phyloP scores from a whole-genome alignment of 2,113 vertebrate genomes.

The Syngnathus scovelli region DNA sequence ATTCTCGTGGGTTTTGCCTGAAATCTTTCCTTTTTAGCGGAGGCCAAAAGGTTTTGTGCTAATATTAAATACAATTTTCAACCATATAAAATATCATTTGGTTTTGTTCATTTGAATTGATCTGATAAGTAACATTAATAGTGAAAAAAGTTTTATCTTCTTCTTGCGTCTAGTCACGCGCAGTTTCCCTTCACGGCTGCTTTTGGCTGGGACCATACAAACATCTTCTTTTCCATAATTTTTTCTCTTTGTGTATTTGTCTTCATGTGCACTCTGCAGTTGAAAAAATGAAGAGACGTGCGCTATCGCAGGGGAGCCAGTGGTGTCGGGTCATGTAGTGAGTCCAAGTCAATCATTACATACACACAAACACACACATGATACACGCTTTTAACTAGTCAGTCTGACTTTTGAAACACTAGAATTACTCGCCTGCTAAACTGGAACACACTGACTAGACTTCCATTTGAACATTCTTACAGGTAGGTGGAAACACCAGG shows the following conservation, averaged over 20 bases:
- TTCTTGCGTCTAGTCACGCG: too few relatives aligned
- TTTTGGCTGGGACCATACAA: too few relatives aligned
- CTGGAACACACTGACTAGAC: conserved; percentile 16
- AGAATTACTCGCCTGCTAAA: conserved; percentile 16
- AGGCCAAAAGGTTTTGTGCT: too few relatives aligned
- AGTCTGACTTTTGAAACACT: conserved; percentile 38
- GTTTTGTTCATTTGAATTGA: too few relatives aligned
- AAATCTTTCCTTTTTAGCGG: too few relatives aligned
- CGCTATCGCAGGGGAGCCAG: not conserved
- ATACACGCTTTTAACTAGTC: conserved; percentile 40
- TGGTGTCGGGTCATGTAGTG: not conserved
- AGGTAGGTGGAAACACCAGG: conserved; percentile 39
- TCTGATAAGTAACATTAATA: too few relatives aligned
- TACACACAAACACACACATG: conserved; percentile 32
- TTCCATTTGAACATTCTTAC: conserved; percentile 13
- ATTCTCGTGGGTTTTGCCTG: too few relatives aligned
- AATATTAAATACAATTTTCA: too few relatives aligned
- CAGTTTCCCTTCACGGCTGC: too few relatives aligned
- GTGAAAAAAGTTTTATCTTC: too few relatives aligned
- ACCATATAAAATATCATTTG: too few relatives aligned
- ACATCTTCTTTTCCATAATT: too few relatives aligned
- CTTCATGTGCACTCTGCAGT: not conserved
- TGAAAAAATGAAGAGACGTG: not conserved
- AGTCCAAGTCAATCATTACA: conserved; percentile 69
- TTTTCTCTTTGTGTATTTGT: not conserved